These are phyloP conservation scores for Plutomurus gul DNA, from an alignment of 1,140 invertebrate genomes.

Conservation along the genomic window DNA sequence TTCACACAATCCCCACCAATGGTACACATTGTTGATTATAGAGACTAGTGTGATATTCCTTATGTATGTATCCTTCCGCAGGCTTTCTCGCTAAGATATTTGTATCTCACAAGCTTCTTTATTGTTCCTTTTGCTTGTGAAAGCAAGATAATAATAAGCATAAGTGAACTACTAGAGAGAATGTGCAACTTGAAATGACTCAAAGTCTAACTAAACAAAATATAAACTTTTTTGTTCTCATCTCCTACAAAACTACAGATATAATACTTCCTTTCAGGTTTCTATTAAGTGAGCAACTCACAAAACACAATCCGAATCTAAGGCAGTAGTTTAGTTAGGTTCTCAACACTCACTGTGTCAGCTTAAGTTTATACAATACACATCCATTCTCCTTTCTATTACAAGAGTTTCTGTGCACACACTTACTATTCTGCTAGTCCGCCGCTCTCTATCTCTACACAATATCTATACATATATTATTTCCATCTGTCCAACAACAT, in stretches of 20 bases:
- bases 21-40: no score
- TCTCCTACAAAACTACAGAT: background rate
- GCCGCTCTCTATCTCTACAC: no score
- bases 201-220: background rate
- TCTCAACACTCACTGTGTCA: no score
- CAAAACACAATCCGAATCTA: background rate
- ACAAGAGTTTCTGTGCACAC: background rate
- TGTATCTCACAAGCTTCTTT: no score
- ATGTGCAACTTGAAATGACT: background rate
- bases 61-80: no score
- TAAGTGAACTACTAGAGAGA: background rate
- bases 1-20: no score
- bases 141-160: conserved; percentile 17
- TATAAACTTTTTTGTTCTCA: conserved; percentile 3
- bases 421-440: no score
- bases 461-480: no score
- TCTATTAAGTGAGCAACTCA: background rate
- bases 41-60: no score
- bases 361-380: background rate
- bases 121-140: conserved; percentile 15
- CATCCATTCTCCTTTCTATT: background rate
- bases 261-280: background rate
- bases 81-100: no score
- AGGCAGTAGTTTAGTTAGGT: background rate
- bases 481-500: no score